Conservation (phyloP, 2,888 invertebrate genomes). For the Aporophyla lueneburgensis region DNA sequence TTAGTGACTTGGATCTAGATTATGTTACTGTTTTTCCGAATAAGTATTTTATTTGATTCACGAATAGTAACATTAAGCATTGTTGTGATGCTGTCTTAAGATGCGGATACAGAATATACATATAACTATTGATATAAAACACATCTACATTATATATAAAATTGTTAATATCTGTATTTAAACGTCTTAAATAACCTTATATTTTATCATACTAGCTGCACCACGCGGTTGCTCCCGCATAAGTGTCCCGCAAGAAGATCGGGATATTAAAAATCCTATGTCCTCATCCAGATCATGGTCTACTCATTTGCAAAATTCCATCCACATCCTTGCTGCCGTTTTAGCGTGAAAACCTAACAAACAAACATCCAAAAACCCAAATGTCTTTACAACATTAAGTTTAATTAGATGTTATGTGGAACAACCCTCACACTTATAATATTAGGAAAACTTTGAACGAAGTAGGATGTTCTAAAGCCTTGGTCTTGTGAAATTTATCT, state of each 20-base stretch:
- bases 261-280: too few relatives aligned
- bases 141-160: neutral
- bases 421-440: neutral
- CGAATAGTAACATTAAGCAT: conserved; percentile 3
- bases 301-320: too few relatives aligned
- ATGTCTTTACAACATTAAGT: too few relatives aligned
- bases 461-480: neutral
- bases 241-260: too few relatives aligned
- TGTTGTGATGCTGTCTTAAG: neutral
- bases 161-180: neutral
- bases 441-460: too few relatives aligned
- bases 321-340: too few relatives aligned
- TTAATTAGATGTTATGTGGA: neutral
- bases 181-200: neutral
- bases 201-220: neutral
- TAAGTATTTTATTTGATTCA: conserved; percentile 34
- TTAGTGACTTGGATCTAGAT: conserved; percentile 30
- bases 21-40: conserved; percentile 23
- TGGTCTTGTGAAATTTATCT: neutral
- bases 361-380: too few relatives aligned
- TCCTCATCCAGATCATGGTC: too few relatives aligned
- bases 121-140: neutral
- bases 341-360: too few relatives aligned
- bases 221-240: too few relatives aligned
- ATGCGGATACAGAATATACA: neutral